phyloP scores from a whole-genome alignment of 2,888 invertebrate species.

The Hoplodrina blanda region DNA sequence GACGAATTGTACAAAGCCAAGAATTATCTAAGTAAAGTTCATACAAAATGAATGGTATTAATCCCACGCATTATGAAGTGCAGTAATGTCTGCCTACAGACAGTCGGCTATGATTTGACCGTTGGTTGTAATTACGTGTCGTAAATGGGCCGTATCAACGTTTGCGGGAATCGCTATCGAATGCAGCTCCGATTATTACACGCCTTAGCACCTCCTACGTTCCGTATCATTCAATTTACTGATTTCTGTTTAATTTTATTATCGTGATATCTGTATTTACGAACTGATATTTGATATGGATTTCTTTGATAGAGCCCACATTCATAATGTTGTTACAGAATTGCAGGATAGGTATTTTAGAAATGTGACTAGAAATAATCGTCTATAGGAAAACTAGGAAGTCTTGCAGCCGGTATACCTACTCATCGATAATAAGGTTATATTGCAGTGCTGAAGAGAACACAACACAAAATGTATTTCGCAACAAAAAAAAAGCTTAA shows the following conservation, averaged over 20 bases:
- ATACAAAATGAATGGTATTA: slow-evolving; percentile 61
- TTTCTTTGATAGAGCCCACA: not conserved
- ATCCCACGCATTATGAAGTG: slow-evolving; percentile 66
- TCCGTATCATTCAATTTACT: slow-evolving; percentile 40
- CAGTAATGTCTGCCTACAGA: slow-evolving; percentile 65
- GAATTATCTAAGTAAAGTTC: slow-evolving; percentile 57
- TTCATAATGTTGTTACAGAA: not conserved
- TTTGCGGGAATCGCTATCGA: slow-evolving; percentile 66
- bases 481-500: slow-evolving; percentile 25
- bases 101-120: slow-evolving; percentile 65
- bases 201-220: slow-evolving; percentile 66
- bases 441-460: not conserved
- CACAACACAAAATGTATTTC: slow-evolving; percentile 8
- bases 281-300: slow-evolving; percentile 8
- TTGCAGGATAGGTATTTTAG: not conserved
- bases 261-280: slow-evolving; percentile 29
- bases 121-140: slow-evolving; percentile 78
- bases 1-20: slow-evolving; percentile 29
- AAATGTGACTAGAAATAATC: not conserved
- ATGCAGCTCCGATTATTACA: slow-evolving; percentile 71
- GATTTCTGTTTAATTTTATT: slow-evolving; percentile 46
- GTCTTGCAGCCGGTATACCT: not conserved
- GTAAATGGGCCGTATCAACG: slow-evolving; percentile 78
- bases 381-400: not conserved
- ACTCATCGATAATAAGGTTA: not conserved